A percentile compares a stretch with the other conserved stretches of the same genome.
Evolutionary conservation across 2,113 vertebrate species (phyloP).

Genomic region (Paramisgurnus dabryanus): DNA sequence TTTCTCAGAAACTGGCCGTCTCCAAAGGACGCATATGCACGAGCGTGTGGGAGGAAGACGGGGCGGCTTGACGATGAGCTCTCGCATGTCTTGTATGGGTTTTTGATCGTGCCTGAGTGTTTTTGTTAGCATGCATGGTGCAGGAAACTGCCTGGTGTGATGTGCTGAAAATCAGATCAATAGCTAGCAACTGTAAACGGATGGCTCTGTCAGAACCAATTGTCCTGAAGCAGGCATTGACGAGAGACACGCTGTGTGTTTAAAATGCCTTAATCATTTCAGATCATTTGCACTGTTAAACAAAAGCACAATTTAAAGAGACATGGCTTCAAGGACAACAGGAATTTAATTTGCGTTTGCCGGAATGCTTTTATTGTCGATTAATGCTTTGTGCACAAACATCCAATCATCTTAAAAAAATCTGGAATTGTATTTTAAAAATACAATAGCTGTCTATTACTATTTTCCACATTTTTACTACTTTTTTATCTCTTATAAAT

Average conservation of each 20-base stretch:
- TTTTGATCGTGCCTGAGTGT: conserved; percentile 75
- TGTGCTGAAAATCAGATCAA: conserved; percentile 72
- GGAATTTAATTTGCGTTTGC: neutral
- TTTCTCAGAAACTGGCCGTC: conserved; percentile 57
- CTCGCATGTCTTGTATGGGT: conserved; percentile 55
- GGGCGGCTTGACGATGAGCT: conserved; percentile 63
- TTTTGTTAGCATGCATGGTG: conserved; percentile 66
- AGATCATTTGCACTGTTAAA: conserved; percentile 18
- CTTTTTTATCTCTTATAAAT: too few species aligned
- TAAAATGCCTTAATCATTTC: conserved; percentile 46
- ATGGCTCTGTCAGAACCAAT: conserved; percentile 50
- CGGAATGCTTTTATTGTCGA: neutral
- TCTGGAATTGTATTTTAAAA: too few species aligned
- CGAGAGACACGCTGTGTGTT: conserved; percentile 34
- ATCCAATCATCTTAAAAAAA: too few species aligned
- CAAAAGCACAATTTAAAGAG: conserved; percentile 4
- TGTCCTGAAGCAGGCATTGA: conserved; percentile 47
- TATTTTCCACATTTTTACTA: too few species aligned
- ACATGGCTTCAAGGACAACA: neutral
- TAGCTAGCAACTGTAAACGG: conserved; percentile 59
- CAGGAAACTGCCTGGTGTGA: conserved; percentile 71
- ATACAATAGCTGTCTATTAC: too few species aligned
- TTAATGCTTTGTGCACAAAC: too few species aligned
- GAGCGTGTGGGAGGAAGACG: conserved; percentile 57
- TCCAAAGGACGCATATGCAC: neutral